Evolutionary conservation across 2,113 vertebrate species (phyloP), one percentile per base, ranked within the genome.

Genomic region (Lates calcarifer): DNA sequence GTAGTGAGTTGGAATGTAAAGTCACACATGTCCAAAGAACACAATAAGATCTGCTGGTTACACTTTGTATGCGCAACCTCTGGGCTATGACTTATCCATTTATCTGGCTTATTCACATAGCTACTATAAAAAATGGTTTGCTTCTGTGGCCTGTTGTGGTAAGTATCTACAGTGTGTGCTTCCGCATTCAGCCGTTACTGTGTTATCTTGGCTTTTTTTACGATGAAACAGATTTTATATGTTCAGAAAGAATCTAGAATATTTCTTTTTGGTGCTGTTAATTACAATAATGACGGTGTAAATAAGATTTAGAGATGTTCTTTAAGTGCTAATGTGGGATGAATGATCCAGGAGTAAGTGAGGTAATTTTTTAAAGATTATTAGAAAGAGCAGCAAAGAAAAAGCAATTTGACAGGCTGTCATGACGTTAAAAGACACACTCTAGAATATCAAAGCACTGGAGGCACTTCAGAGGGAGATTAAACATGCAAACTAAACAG

Each of bases 21-120:
- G 87, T 90, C 84, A 89, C 81, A 89, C 78, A 86, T 84, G 61
- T 91, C 89, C 87, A 84, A 90, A 68, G 61, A 90, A 89, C 90
- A 90, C 90, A 90, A 87, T 77, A 71, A 77, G 77, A 55, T 66
- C 74, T 57, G 60, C 65, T 77, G 86, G 86, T 85, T 88, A 58
- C 66, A 85, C 77, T 90, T 90, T 80, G 77, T 77, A 49, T 85
- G 81, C 7, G 43, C 63, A 77, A 80, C 49, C 70, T 79, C 82
- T 64, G 51, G 45, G 69, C 84, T 82, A 73, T 81, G 90, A 60
- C 62, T 83, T 39, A 76, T 72, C 56, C 71, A 53, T 87, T 84
- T 75, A 81, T 84, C 74, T 47, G 74, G 73, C 77, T 86, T 84
- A 85, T 82, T 90, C 86, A 84, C 81, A 65, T 56, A 35, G 60